Percentiles rank a stretch among this genome's conserved stretches.
phyloP scores from a whole-genome alignment of 2,113 vertebrate genomes.

The Promerops cafer region DNA sequence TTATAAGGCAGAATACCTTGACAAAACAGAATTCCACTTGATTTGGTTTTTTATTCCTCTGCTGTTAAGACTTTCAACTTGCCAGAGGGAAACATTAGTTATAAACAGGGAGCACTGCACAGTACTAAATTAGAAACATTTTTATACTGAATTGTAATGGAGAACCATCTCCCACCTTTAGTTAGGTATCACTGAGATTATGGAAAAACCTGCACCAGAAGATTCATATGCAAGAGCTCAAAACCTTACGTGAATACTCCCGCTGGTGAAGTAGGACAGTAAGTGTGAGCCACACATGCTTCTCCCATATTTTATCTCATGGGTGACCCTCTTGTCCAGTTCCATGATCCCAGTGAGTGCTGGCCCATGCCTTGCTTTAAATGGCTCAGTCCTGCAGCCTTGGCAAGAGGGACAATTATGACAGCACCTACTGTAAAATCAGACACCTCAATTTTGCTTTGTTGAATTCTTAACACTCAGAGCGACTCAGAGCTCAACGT shows the following conservation, averaged over 20 bases:
- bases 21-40: neutral
- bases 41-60: neutral
- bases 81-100: neutral
- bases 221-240: neutral
- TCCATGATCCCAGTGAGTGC: neutral
- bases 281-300: neutral
- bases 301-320: neutral
- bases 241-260: neutral
- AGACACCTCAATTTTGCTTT: neutral
- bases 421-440: neutral
- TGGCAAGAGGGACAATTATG: neutral
- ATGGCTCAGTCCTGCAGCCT: neutral
- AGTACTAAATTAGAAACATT: neutral
- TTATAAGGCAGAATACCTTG: constrained; percentile 34
- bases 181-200: neutral
- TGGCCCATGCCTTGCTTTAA: neutral
- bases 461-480: neutral
- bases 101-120: neutral
- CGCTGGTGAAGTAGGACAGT: neutral
- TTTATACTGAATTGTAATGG: neutral
- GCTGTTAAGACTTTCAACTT: neutral
- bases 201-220: neutral
- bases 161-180: neutral
- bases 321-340: neutral
- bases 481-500: neutral